These are phyloP conservation scores for Limosa lapponica DNA, from an alignment of 2,797 vertebrate species.

Conservation along the genomic window DNA sequence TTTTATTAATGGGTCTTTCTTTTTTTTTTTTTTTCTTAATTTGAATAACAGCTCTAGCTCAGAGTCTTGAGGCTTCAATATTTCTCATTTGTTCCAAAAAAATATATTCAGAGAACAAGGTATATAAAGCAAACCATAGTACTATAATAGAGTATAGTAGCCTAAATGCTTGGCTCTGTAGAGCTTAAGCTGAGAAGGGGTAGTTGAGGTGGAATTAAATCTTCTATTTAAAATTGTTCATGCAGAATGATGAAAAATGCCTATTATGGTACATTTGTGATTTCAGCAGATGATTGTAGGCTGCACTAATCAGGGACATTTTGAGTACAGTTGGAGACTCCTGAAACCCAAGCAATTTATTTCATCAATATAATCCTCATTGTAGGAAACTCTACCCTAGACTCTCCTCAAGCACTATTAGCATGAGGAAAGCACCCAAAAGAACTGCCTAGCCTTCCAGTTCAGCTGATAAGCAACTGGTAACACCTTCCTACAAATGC, in stretches of 20 bases:
- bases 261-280: neutral
- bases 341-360: neutral
- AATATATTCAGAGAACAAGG: neutral
- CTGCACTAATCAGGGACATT: neutral
- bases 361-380: neutral
- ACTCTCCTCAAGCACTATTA: neutral
- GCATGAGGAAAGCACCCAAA: neutral
- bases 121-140: neutral
- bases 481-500: neutral
- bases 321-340: neutral
- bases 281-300: neutral
- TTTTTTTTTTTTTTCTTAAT: neutral
- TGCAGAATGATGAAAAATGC: neutral
- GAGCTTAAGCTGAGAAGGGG: neutral
- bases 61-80: neutral
- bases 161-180: neutral
- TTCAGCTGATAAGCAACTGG: neutral
- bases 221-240: neutral
- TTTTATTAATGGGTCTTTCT: conserved; percentile 2
- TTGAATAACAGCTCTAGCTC: neutral
- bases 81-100: neutral
- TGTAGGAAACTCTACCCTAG: neutral
- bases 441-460: neutral
- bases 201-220: neutral
- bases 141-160: neutral